Percentiles rank a stretch among this genome's conserved stretches.
phyloP scores from a whole-genome alignment of 2,888 invertebrate species.

The Brachycybe producta region DNA sequence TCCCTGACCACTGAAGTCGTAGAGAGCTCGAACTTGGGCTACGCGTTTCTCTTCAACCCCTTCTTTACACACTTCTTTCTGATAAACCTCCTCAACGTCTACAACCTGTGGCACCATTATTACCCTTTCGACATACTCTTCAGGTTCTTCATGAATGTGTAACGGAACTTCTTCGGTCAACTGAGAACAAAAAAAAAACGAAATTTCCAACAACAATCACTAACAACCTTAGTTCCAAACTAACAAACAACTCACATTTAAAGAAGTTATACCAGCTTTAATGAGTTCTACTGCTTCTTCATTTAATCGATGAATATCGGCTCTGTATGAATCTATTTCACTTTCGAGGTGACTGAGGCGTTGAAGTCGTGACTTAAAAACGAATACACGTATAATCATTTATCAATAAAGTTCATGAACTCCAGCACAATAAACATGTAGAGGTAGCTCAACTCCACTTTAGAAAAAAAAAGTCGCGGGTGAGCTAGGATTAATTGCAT shows the following conservation, averaged over 20 bases:
- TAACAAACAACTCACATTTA: slow-evolving; percentile 38
- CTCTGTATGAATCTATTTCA: slow-evolving; percentile 74
- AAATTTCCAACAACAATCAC: background rate
- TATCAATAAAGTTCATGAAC: too few species aligned
- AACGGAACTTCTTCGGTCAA: slow-evolving; percentile 18
- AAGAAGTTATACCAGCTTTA: slow-evolving; percentile 57
- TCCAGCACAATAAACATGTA: too few species aligned
- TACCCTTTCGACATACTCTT: slow-evolving; percentile 64
- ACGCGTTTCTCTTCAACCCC: slow-evolving; percentile 73
- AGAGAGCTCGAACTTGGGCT: slow-evolving; percentile 64
- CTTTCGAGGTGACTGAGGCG: slow-evolving; percentile 76
- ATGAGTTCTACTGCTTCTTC: slow-evolving; percentile 63
- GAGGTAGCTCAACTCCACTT: too few species aligned
- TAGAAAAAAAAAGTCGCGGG: too few species aligned
- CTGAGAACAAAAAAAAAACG: slow-evolving; percentile 11
- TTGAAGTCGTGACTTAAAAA: slow-evolving; percentile 65
- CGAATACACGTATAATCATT: too few species aligned
- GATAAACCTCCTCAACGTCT: slow-evolving; percentile 81
- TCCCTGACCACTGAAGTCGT: slow-evolving; percentile 84
- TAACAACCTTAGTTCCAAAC: slow-evolving; percentile 1
- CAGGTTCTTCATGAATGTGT: slow-evolving; percentile 32
- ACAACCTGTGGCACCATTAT: slow-evolving; percentile 78
- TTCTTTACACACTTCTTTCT: slow-evolving; percentile 69
- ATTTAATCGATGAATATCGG: slow-evolving; percentile 68
- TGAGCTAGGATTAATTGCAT: too few species aligned